phyloP scores from a whole-genome alignment of 2,888 invertebrate genomes.

The Euproctis similis region DNA sequence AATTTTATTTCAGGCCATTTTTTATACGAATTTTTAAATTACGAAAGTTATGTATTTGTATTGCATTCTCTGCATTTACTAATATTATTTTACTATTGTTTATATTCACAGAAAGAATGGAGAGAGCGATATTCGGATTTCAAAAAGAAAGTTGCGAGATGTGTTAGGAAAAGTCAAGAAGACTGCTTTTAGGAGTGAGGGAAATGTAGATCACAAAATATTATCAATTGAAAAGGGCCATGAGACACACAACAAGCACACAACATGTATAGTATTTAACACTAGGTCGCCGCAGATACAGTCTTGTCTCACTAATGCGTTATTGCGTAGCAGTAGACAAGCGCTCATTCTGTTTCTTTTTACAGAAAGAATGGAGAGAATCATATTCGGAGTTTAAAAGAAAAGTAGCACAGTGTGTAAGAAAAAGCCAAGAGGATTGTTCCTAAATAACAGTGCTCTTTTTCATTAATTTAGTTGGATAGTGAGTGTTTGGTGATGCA shows the following conservation, averaged over 20 bases:
- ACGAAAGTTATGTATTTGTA: too few species aligned
- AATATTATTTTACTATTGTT: conserved; percentile 38
- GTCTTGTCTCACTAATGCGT: conserved; percentile 31
- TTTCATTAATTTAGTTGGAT: conserved; percentile 65
- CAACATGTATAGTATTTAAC: conserved; percentile 29
- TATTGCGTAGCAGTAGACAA: conserved; percentile 67
- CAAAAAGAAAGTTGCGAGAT: conserved; percentile 97
- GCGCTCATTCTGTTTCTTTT: conserved; percentile 71
- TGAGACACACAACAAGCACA: conserved; percentile 39
- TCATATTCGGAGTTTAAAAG: conserved; percentile 97
- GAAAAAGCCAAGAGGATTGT: conserved; percentile 99
- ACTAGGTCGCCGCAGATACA: conserved; percentile 40
- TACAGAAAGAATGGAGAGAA: conserved; percentile 99
- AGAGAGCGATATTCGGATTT: conserved; percentile 97
- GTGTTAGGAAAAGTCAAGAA: conserved; percentile 99
- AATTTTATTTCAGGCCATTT: neutral
- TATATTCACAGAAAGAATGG: conserved; percentile 94
- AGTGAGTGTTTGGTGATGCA: conserved; percentile 69
- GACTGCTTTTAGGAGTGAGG: conserved; percentile 88
- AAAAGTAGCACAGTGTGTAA: conserved; percentile 97
- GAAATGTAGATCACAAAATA: conserved; percentile 45
- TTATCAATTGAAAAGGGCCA: conserved; percentile 61
- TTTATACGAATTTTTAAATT: too few species aligned
- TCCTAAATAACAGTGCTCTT: conserved; percentile 83
- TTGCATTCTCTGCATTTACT: conserved; percentile 15